Base-by-base conservation (phyloP, 2,113 vertebrate genomes). In the Phylloscopus trochilus region DNA sequence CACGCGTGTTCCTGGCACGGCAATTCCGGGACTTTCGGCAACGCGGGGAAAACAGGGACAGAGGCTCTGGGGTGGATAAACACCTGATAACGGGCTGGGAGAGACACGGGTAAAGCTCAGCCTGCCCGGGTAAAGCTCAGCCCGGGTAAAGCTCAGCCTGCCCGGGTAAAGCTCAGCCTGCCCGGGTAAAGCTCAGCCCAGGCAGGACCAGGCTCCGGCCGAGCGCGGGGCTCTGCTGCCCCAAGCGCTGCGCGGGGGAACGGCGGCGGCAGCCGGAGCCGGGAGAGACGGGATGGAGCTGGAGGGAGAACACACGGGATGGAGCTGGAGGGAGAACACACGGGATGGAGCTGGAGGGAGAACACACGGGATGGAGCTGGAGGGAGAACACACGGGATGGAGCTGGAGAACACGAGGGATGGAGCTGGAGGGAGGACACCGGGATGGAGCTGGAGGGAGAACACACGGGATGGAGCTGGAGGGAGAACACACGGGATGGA, bases 1-100 rank as follows among this genome's bases (percentile, higher is more conserved):
- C 31, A 1, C 0, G 0, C 2, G 16, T 3, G n/a, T 22, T 4
- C 18, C 26, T 26, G 80, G 62, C 12, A 41, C 44, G 15, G 20
- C 21, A 35, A 0, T 8, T 5, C 21, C 0, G 8, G 72, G 43
- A 12, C 4, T 8, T 14, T 21, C 21, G 6, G 5, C 22, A 0
- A 26, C 13, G 63, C 35, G 13, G 30, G 3, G 16, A 19, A 6
- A 8, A 13, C 2, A 1, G 66, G 51, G n/a, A 15, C 39, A 12
- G 46, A 2, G 17, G 12, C 56, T 43, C 73, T 26, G 78, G n/a
- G 27, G 7, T 4, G 3, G 14, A 31, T 2, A 13, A 33, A 33
- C 28, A 11, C 5, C 55, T 30, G 77, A 11, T 3, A 22, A 39
- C 0, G 13, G 33, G 11, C 24, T n/a, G 58, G 66, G 7, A 58